Evolutionary conservation across 2,797 vertebrate species (phyloP), one percentile per base, ranked within the genome.

Genomic region (Clarias platycephalus): DNA sequence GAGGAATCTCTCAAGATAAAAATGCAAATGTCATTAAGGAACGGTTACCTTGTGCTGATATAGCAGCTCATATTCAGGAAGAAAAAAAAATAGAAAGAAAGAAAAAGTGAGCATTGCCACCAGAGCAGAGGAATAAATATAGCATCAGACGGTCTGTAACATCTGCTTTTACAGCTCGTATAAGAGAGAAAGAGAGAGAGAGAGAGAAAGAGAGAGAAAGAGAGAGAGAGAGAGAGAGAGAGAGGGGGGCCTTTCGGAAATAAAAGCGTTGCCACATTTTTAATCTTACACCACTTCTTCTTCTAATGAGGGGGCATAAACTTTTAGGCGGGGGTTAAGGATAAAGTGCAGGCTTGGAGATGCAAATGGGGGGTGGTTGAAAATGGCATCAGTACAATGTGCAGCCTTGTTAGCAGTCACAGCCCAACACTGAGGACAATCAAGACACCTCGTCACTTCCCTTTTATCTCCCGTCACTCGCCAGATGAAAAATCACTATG

Each of bases 401-500:
- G 94, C 94, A 94, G 95, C 95, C 96, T 98, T 98, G 97, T 98
- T 98, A 98, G 97, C 94, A 96, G 95, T 96, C 96, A 96, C 96
- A 97, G 96, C 96, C 96, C 96, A 93, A 93, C 96, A 96, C 96
- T 96, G 96, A 96, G 96, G 96, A 97, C 95, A 97, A 97, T 97
- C 95, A 96, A 93, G 96, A 96, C 95, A 96, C 96, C 97, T 98
- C 97, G 97, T 98, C 96, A 97, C 95, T 96, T 95, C 95, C 95
- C 96, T 98, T 97, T 97, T 97, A 98, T 97, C 96, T 97, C 96
- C 96, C 96, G 91, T 94, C 93, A 97, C 96, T 86, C 95, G 94
- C 95, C 97, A 95, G 97, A 97, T 96, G 94, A 97, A 96, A 96
- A 97, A 98, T 97, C 97, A 96, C 97, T 96, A 96, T 94, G 96